These are phyloP conservation scores for Eulacestoma nigropectus DNA, from an alignment of 2,113 vertebrate species.

Conservation along the genomic window DNA sequence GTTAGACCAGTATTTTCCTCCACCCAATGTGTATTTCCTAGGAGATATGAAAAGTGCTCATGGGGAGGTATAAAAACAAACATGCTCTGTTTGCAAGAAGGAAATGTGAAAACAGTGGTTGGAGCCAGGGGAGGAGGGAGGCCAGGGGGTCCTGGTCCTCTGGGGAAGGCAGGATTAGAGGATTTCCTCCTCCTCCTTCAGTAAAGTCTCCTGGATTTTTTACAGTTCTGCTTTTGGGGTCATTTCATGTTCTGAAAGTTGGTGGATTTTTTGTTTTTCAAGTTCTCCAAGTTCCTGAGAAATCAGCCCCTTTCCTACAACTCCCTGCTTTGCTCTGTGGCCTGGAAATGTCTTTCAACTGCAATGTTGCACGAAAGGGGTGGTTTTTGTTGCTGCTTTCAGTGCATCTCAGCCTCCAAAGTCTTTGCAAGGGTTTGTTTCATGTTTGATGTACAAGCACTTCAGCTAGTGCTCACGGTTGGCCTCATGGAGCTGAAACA, in stretches of 20 bases:
- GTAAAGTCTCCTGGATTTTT: neutral
- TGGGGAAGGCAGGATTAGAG: neutral
- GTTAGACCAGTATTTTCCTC: neutral
- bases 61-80: neutral
- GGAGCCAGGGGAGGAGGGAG: neutral
- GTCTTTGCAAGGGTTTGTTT: neutral
- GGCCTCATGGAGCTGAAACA: neutral
- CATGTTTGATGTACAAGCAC: neutral
- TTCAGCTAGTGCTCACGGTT: neutral
- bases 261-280: neutral
- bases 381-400: neutral
- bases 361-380: neutral
- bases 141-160: neutral
- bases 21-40: neutral
- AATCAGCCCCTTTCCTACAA: neutral
- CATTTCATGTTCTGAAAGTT: neutral
- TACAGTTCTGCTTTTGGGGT: neutral
- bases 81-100: neutral
- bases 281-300: neutral
- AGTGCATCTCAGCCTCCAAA: neutral
- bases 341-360: neutral
- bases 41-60: neutral
- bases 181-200: neutral
- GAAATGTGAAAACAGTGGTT: neutral
- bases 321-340: neutral